Conservation (phyloP, 1,140 invertebrate genomes). For the Drosophila sucinea region DNA sequence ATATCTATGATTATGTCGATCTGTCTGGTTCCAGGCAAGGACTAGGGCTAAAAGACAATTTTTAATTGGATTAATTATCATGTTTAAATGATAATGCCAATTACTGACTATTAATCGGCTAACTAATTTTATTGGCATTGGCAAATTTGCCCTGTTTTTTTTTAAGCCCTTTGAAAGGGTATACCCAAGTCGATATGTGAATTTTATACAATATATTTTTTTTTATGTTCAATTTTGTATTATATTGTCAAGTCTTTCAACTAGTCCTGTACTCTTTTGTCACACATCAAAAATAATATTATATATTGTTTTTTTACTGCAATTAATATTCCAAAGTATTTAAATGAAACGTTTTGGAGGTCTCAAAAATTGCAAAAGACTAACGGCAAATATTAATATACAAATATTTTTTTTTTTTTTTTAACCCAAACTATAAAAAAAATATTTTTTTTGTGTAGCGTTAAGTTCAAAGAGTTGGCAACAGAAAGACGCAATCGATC, state of each 20-base stretch:
- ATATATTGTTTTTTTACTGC: not conserved
- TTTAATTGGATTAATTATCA: too few relatives aligned
- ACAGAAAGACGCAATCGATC: not conserved
- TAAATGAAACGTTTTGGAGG: not conserved
- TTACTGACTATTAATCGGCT: too few relatives aligned
- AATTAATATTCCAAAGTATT: conserved; percentile 2
- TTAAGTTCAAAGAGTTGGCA: not conserved
- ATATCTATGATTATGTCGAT: not conserved
- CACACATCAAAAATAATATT: too few relatives aligned
- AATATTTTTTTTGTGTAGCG: conserved; percentile 33
- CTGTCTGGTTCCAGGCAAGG: too few relatives aligned
- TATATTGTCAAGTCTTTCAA: not conserved
- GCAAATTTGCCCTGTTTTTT: too few relatives aligned
- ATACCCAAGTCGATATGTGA: too few relatives aligned
- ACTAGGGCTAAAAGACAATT: too few relatives aligned
- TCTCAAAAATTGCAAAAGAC: conserved; percentile 31
- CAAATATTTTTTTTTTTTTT: conserved; percentile 37
- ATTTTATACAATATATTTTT: not conserved
- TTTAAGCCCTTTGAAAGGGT: too few relatives aligned
- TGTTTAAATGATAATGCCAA: too few relatives aligned
- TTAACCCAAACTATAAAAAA: conserved; percentile 31
- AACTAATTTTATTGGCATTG: too few relatives aligned
- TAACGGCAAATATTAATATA: conserved; percentile 38
- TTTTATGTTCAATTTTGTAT: not conserved
- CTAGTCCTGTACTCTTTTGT: too few relatives aligned